Evolutionary conservation across 2,113 vertebrate genomes (phyloP).

Genomic region (Ctenomys sociabilis): DNA sequence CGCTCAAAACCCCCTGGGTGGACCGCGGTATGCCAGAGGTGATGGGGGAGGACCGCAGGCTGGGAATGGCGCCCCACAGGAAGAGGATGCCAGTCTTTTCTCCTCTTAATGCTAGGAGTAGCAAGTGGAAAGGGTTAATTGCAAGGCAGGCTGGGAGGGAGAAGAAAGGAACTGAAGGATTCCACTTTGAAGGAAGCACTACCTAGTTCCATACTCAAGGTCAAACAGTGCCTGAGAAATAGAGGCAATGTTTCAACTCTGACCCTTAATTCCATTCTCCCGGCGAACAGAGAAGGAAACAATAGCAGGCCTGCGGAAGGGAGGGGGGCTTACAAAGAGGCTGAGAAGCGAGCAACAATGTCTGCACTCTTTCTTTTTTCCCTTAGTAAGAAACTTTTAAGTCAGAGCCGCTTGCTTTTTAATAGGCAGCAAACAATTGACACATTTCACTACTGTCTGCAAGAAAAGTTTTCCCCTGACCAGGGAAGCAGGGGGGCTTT

Average conservation of each 20-base stretch:
- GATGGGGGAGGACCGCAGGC: not conserved
- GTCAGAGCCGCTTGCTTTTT: conserved; percentile 52
- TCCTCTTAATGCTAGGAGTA: conserved; percentile 1
- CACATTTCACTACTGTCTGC: conserved; percentile 48
- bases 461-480: conserved; percentile 48
- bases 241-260: conserved; percentile 59
- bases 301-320: not conserved
- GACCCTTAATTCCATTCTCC: conserved; percentile 59
- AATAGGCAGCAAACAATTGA: conserved; percentile 32
- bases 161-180: not conserved
- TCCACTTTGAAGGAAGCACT: not conserved
- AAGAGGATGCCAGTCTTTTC: not conserved
- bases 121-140: conserved; percentile 31
- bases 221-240: conserved; percentile 47
- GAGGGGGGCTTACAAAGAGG: not conserved
- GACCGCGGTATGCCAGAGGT: not conserved
- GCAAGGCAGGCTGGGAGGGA: not conserved
- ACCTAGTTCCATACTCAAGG: conserved; percentile 58
- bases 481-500: not conserved
- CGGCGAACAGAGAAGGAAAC: not conserved
- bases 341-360: not conserved
- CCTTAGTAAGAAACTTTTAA: conserved; percentile 54
- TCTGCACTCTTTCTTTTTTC: not conserved
- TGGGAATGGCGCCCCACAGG: rapidly evolving
- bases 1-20: not conserved